Evolutionary conservation across 2,888 invertebrate genomes (phyloP), one percentile per base, ranked within the genome.

Genomic region (Lathronympha strigana): DNA sequence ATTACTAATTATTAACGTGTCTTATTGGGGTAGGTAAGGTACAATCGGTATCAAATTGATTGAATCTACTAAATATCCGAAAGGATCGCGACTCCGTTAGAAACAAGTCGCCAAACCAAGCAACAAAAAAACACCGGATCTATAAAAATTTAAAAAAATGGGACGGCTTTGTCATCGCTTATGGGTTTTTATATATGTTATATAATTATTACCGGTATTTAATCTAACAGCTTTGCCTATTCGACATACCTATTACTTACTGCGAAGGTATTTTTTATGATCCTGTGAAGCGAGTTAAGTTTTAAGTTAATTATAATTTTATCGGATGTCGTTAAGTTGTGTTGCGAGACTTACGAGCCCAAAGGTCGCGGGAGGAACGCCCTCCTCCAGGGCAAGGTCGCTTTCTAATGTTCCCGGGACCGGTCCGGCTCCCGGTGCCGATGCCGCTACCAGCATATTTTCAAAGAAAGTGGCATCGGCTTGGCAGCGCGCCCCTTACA

Each of bases 331-430:
- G 13, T 5, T 13, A 11, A 19, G 13, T 23, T 6, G 36, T 23
- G 19, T n/a, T n/a, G n/a, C n/a, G 4, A 72, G 69, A 67, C 67
- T 63, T 63, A 69, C 50, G 68, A 63, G 57, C 58, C 70, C 72
- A 73, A 75, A 72, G 71, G 73, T 76, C 69, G 69, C 62, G 84
- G 79, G 89, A 78, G 83, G 84, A 90, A 88, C 84, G 90, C 87
- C 86, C 88, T 82, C 76, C 78, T 74, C 71, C 70, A 72, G 78
- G 84, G 73, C 88, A 88, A 90, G 89, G 90, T 85, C 87, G 72
- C 90, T 91, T 91, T 90, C 91, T 90, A 85, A 77, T 75, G 69
- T 68, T 67, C 74, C 75, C 68, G 69, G 76, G 83, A 88, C 89
- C 89, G 88, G 89, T 88, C 82, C 71, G 64, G 71, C 57, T 70